A percentile compares a stretch with the other conserved stretches of the same genome.
phyloP scores from a whole-genome alignment of 2,797 vertebrate genomes.

The Pagetopsis macropterus region DNA sequence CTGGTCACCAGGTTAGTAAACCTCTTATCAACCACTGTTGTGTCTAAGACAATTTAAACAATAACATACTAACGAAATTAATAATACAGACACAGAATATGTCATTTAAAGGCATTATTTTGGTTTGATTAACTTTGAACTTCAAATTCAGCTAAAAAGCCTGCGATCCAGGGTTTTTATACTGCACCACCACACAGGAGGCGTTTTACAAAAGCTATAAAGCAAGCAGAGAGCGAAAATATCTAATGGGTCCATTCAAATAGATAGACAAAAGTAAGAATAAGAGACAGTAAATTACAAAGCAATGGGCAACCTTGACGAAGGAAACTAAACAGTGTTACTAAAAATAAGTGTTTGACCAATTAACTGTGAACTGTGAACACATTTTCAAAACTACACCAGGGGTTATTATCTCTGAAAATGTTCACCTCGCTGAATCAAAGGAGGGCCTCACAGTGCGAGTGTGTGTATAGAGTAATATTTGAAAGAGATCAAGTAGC shows the following conservation, averaged over 20 bases:
- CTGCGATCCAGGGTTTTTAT: slow-evolving; percentile 31
- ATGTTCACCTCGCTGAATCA: slow-evolving; percentile 50
- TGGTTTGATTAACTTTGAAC: slow-evolving; percentile 65
- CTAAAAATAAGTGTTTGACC: slow-evolving; percentile 40
- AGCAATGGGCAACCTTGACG: slow-evolving; percentile 53
- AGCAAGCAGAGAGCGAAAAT: slow-evolving; percentile 51
- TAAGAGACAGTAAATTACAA: slow-evolving; percentile 51
- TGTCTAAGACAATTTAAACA: slow-evolving; percentile 34
- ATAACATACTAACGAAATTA: slow-evolving; percentile 21
- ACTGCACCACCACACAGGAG: not conserved
- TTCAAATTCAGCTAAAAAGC: slow-evolving; percentile 51
- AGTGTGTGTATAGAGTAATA: slow-evolving; percentile 67
- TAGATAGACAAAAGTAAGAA: slow-evolving; percentile 59
- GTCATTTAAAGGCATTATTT: slow-evolving; percentile 14
- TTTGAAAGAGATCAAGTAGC: slow-evolving; percentile 79
- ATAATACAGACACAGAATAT: not conserved
- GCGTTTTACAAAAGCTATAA: slow-evolving; percentile 44
- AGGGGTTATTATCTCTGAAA: slow-evolving; percentile 46
- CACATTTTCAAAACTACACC: slow-evolving; percentile 58
- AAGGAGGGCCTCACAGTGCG: slow-evolving; percentile 50
- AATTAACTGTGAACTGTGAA: slow-evolving; percentile 60
- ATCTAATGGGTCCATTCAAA: slow-evolving; percentile 63
- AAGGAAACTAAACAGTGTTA: slow-evolving; percentile 30
- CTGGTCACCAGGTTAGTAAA: slow-evolving; percentile 64
- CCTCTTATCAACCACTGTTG: slow-evolving; percentile 23